Conservation (phyloP, 2,888 invertebrate genomes). For the Masnerella sp. region DNA sequence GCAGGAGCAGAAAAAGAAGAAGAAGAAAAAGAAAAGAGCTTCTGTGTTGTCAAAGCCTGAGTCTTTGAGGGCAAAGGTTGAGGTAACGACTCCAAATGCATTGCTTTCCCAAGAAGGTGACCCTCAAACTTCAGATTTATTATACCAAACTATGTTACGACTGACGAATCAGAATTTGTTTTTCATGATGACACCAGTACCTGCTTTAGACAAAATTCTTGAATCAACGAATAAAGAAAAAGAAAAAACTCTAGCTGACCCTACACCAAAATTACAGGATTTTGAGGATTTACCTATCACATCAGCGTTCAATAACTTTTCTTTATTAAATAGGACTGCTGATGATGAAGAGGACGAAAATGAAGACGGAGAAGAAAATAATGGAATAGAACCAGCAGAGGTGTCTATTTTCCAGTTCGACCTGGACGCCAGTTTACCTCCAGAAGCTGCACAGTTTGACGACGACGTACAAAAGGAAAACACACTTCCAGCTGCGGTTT, state of each 20-base stretch:
- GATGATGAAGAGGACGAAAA: constrained; percentile 67
- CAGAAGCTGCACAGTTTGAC: constrained; percentile 43
- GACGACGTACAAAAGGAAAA: constrained; percentile 59
- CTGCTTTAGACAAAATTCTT: constrained; percentile 9
- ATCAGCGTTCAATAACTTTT: not conserved
- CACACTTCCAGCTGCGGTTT: constrained; percentile 50
- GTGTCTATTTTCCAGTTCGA: constrained; percentile 67
- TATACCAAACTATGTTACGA: constrained; percentile 67
- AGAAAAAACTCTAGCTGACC: no score
- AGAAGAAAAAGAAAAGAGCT: constrained; percentile 51
- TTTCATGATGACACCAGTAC: constrained; percentile 62
- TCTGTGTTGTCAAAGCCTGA: no score
- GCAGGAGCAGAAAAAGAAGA: constrained; percentile 39
- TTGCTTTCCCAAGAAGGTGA: constrained; percentile 66
- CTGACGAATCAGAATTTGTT: constrained; percentile 63
- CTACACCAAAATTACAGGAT: no score
- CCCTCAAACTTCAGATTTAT: constrained; percentile 67
- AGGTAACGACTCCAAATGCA: constrained; percentile 59
- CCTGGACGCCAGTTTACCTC: constrained; percentile 66
- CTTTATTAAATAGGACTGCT: constrained; percentile 81
- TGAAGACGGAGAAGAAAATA: no score
- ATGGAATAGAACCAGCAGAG: constrained; percentile 18
- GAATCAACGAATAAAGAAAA: not conserved
- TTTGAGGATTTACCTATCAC: no score
- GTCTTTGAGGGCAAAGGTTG: constrained; percentile 61